A percentile compares a stretch with the other conserved stretches of the same genome.
These are phyloP conservation scores for Anguilla japonica DNA, from an alignment of 2,113 vertebrate species.

Conservation along the genomic window DNA sequence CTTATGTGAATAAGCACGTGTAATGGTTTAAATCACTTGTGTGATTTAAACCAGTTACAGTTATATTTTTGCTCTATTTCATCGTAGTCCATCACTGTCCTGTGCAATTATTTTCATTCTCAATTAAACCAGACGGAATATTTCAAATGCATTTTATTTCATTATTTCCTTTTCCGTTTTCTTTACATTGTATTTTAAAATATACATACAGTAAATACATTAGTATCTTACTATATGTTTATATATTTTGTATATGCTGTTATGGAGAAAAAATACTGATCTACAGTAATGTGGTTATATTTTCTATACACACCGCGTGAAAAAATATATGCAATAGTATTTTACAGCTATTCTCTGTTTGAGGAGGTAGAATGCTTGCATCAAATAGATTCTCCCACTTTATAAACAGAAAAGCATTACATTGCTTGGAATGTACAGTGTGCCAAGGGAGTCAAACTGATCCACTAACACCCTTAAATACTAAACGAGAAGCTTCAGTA, in stretches of 20 bases:
- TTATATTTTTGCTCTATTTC: no score
- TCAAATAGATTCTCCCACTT: slow-evolving; percentile 38
- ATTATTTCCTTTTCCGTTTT: slow-evolving; percentile 24
- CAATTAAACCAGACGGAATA: slow-evolving; percentile 16
- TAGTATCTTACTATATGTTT: slow-evolving; percentile 32
- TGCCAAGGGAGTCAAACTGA: slow-evolving; percentile 49
- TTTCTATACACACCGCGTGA: slow-evolving; percentile 39
- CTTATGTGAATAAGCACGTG: no score
- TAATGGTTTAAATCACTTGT: no score
- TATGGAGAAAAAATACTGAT: slow-evolving; percentile 42
- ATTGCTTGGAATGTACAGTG: slow-evolving; percentile 55
- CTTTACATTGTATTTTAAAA: slow-evolving; percentile 38
- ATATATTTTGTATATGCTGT: slow-evolving; percentile 22
- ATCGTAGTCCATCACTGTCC: no score
- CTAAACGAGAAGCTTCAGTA: background rate
- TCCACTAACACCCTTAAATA: slow-evolving; percentile 51
- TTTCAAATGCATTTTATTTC: slow-evolving; percentile 36
- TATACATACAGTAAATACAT: slow-evolving; percentile 39
- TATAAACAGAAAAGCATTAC: slow-evolving; percentile 39
- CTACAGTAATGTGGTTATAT: slow-evolving; percentile 41
- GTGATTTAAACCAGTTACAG: no score
- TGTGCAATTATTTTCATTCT: background rate
- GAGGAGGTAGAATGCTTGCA: slow-evolving; percentile 55
- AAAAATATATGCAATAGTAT: slow-evolving; percentile 44
- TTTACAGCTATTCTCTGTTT: slow-evolving; percentile 43